Base-by-base conservation (phyloP, 2,113 vertebrate species). In the Percina caprodes region DNA sequence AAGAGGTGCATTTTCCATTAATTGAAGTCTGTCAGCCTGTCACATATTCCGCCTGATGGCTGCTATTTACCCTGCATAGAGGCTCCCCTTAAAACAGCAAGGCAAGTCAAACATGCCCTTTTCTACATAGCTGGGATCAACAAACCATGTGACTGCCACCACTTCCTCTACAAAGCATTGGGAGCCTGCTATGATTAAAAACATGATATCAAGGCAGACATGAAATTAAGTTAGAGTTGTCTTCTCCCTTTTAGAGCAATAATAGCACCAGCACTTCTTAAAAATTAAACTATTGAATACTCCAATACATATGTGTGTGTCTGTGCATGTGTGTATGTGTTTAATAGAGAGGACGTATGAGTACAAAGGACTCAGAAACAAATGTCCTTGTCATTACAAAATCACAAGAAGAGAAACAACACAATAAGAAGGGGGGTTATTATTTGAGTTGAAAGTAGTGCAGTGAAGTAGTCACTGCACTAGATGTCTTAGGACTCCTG, bases 51-150 rank as follows among this genome's bases (percentile, higher is more conserved):
- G 94, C 90, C 90, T 92, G 91, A 90, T 94, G 93, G 93, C 88
- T 97, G 96, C 96, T 97, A 96, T 97, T 97, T 97, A 96, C 97
- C 95, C 96, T 96, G 93, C 94, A 92, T 92, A 95, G 96, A 95
- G 95, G 92, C 96, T 96, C 88, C 85, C 87, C 88, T 93, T 91
- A 93, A 95, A 94, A 94, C 91, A 94, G 90, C 92, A 91, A 88
- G 89, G 93, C 89, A 91, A 94, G 87, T 94, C 92, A 94, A 93
- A 95, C 94, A 94, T 95, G 92, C 93, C 93, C 93, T 94, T 95
- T 94, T 85, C 88, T 86, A 78, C 83, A 89, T 82, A 61, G 89
- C 86, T 86, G 88, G 80, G 88, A 91, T 91, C 88, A 91, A 90
- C 88, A 92, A 86, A 89, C 92, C 87, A 91, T 81, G 89, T 90